Conservation (phyloP, 1,140 invertebrate species). For the Venustaconcha ellipsiformis region DNA sequence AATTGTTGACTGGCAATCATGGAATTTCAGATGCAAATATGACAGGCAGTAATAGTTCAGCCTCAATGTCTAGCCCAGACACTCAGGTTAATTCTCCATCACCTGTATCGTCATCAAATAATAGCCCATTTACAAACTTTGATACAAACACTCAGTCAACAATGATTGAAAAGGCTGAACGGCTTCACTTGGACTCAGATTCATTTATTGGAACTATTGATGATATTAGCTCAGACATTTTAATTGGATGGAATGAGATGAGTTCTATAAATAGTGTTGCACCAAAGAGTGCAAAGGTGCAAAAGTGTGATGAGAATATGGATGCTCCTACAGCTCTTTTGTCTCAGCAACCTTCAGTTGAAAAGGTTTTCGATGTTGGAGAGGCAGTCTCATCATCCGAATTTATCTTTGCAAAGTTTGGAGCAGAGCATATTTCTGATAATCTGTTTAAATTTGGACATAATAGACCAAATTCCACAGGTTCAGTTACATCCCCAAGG, state of each 20-base stretch:
- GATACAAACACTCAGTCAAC: constrained; percentile 52
- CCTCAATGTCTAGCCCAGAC: constrained; percentile 35
- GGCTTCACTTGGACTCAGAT: constrained; percentile 16
- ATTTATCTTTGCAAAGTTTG: constrained; percentile 52
- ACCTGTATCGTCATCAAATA: constrained; percentile 25
- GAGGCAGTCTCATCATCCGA: constrained; percentile 32
- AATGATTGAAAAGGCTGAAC: constrained; percentile 40
- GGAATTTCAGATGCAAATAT: constrained; percentile 18
- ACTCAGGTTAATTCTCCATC: constrained; percentile 30
- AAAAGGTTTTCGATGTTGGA: constrained; percentile 40
- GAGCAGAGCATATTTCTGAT: neutral
- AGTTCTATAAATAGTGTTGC: constrained; percentile 7
- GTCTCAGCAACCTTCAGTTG: constrained; percentile 28
- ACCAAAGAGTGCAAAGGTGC: constrained; percentile 18
- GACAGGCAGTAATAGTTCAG: neutral
- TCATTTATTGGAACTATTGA: constrained; percentile 34
- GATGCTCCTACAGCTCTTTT: constrained; percentile 40
- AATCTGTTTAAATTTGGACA: no score
- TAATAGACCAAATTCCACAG: no score
- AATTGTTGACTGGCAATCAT: constrained; percentile 35
- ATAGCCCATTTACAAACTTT: constrained; percentile 21
- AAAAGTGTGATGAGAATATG: constrained; percentile 27
- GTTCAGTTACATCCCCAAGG: no score
- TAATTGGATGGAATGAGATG: neutral
- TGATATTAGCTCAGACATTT: constrained; percentile 12